Evolutionary conservation across 1,140 invertebrate species (phyloP).

Genomic region (Ganaspis sp.): DNA sequence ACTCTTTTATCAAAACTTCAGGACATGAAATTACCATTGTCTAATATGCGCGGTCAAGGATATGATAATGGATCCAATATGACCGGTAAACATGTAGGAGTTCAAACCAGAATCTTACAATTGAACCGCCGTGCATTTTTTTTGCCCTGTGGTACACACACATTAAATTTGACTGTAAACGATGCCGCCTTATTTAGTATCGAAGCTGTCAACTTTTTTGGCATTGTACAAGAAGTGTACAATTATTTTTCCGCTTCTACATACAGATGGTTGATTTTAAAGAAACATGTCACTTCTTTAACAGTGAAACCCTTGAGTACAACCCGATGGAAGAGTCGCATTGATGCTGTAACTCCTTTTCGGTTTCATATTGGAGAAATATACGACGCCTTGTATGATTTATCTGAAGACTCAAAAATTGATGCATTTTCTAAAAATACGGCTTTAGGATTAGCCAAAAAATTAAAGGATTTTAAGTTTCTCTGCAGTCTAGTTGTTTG

Average conservation of each 20-base stretch:
- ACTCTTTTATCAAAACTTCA: neutral
- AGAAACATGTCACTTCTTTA: neutral
- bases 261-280: neutral
- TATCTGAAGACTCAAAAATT: slow-evolving; percentile 9
- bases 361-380: slow-evolving; percentile 27
- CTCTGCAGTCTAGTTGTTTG: slow-evolving; percentile 28
- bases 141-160: neutral
- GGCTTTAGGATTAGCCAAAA: neutral
- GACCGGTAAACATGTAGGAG: neutral
- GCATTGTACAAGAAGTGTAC: too few species aligned
- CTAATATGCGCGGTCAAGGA: slow-evolving; percentile 6
- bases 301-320: slow-evolving; percentile 14
- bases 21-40: neutral
- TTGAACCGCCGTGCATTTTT: neutral
- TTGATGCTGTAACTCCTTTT: slow-evolving; percentile 1
- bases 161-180: neutral
- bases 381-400: slow-evolving; percentile 5
- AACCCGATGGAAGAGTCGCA: slow-evolving; percentile 1
- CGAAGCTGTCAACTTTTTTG: too few species aligned
- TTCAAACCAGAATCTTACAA: neutral
- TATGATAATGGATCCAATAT: neutral
- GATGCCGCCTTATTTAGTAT: neutral
- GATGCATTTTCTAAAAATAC: slow-evolving; percentile 17
- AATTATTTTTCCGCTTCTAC: too few species aligned
- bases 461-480: slow-evolving; percentile 25